These are phyloP conservation scores for Phyllostomus hastatus DNA, from an alignment of 2,113 vertebrate genomes.

Conservation along the genomic window DNA sequence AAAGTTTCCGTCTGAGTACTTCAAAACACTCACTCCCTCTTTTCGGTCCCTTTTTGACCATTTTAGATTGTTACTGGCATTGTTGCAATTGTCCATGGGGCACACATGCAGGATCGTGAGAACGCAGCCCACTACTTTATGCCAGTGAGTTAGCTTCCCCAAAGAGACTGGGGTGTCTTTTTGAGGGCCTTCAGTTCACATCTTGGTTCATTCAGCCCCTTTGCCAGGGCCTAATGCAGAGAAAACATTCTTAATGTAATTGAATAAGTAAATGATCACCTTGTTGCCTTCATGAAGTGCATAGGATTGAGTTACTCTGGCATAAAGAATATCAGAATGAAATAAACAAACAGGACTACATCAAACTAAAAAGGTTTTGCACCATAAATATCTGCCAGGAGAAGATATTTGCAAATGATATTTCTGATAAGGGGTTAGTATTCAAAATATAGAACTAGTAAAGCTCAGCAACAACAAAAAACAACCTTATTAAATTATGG, in stretches of 20 bases:
- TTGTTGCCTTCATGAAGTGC: background rate
- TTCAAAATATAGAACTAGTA: background rate
- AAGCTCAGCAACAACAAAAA: background rate
- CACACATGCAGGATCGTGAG: background rate
- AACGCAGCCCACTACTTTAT: background rate
- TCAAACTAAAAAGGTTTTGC: background rate
- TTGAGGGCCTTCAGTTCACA: background rate
- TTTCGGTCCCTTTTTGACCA: background rate
- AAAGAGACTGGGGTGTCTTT: background rate
- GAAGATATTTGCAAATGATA: background rate
- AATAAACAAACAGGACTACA: background rate
- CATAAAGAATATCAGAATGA: background rate
- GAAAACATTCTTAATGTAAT: background rate
- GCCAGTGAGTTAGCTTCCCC: background rate
- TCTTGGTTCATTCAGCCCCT: background rate
- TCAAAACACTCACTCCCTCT: constrained; percentile 7
- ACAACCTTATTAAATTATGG: too few relatives aligned
- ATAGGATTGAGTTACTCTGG: background rate
- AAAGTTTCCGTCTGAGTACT: background rate
- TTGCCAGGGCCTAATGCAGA: background rate
- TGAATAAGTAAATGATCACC: background rate
- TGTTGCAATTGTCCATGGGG: background rate
- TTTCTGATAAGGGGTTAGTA: background rate
- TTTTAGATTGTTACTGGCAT: constrained; percentile 1
- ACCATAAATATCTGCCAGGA: background rate